Evolutionary conservation across 2,113 vertebrate genomes (phyloP), one percentile per base, ranked within the genome.

Genomic region (Syrmaticus mikado): DNA sequence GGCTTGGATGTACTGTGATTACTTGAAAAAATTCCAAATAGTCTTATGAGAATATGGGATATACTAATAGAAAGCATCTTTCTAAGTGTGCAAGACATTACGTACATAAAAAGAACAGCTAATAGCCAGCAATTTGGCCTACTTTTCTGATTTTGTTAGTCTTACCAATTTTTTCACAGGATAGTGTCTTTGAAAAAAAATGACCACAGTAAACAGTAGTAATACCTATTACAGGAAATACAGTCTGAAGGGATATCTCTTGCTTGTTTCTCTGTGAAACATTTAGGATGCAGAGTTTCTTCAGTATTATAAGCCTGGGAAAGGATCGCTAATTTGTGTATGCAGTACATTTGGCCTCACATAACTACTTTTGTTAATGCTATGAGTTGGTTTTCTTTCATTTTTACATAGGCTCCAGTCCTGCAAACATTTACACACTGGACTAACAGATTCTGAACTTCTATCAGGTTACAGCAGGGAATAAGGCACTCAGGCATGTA

Each of bases 391-490:
- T 86, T 87, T 89, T 95, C 75, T 94, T 90, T 83, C 14, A 50
- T 93, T 96, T 87, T 89, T 40, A 45, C n/a, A 8, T 46, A 76
- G 43, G 86, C 34, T 90, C 52, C 68, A 67, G 62, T 36, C 74
- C 77, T 87, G 62, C 61, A 89, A 85, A 89, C 77, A 57, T 68
- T 79, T 53, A 84, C 92, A 62, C 36, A 78, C 66, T 32, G 34
- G 70, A 96, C 57, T 89, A 95, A 73, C 77, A 92, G 89, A 84
- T 66, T 82, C 36, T 36, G 84, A 92, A 84, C 86, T 88, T 93
- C 90, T 93, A 89, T 90, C 89, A 92, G 30, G 82, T 79, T 96
- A 82, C 77, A 89, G n/a, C 27, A 82, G 84, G 71, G 58, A 92
- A 92, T 89, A 89, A 92, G 45, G 74, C 85, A 89, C 15, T 91